Evolutionary conservation across 2,797 vertebrate genomes (phyloP), one percentile per base, ranked within the genome.

Genomic region (Sebastes matsubarae): DNA sequence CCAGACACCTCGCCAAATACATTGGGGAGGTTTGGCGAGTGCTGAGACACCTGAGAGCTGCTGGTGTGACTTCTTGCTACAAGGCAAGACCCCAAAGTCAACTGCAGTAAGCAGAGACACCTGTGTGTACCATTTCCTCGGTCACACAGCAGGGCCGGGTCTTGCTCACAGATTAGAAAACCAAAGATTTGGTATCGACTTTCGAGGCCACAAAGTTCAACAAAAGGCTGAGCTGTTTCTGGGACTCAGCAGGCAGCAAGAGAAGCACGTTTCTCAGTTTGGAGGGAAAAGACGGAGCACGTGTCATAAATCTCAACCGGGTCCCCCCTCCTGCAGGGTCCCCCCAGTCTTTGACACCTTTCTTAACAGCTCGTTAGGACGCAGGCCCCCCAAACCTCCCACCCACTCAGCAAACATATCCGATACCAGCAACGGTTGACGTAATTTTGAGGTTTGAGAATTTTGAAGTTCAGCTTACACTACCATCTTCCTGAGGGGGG

Each of bases 301-400:
- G 22, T 8, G 55, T n/a, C 32, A 14, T 27, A 22, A 52, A 58
- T 64, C n/a, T 55, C 10, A 55, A 36, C 50, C 14, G 4, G 22
- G 25, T 27, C 6, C 14, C 5, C 12, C 29, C 16, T 18, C 18
- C 42, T 20, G 9, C 0, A 14, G 36, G n/a, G 42, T 18, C 16
- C 5, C 9, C 54, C 7, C 4, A 20, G 66, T 68, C 16, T 68
- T 32, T 76, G 20, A 76, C 68, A 72, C 30, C 25, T 61, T 67
- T 42, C 12, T 22, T 63, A 27, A 27, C 68, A 68, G 55, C 74
- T 77, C 46, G n/a, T 77, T 77, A 72, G 42, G 73, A 42, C n/a
- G 6, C 29, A 30, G 38, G 4, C 9, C 77, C 12, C 55, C 11
- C 5, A 34, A 59, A 61, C 42, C 46, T 54, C 22, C 22, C 36